These are phyloP conservation scores for Liasis olivaceus DNA, from an alignment of 2,797 vertebrate genomes.

Conservation along the genomic window DNA sequence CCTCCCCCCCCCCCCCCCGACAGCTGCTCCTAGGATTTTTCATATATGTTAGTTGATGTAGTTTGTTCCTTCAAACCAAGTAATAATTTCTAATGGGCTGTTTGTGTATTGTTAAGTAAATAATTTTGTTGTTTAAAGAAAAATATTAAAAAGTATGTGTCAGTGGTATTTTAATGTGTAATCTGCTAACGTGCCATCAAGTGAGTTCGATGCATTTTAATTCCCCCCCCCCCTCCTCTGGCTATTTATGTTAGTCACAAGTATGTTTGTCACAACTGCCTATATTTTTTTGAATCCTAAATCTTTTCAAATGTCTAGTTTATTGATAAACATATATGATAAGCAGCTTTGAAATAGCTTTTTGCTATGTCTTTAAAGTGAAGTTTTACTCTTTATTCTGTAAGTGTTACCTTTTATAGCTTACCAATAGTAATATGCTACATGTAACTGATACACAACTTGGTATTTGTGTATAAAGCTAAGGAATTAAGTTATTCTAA, in stretches of 20 bases:
- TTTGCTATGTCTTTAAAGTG: not conserved
- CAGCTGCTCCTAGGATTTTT: conserved; percentile 47
- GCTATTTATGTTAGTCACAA: conserved; percentile 32
- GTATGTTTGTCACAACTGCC: conserved; percentile 41
- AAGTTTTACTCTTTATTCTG: not conserved
- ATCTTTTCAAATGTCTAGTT: not conserved
- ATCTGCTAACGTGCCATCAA: conserved; percentile 27
- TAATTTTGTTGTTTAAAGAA: conserved; percentile 24
- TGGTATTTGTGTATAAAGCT: not conserved
- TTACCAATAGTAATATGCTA: not conserved
- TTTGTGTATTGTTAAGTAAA: conserved; percentile 36
- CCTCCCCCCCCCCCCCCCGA: not conserved
- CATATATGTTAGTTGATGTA: conserved; percentile 33
- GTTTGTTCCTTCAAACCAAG: conserved; percentile 22
- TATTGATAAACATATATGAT: not conserved
- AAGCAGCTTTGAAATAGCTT: not conserved
- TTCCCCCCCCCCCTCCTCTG: not conserved
- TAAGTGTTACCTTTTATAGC: not conserved
- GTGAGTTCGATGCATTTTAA: conserved; percentile 44
- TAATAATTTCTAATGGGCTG: not conserved
- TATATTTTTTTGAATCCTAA: conserved; percentile 9
- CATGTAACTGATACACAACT: not conserved
- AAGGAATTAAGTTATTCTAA: not conserved
- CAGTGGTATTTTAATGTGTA: conserved; percentile 20
- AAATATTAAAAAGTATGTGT: conserved; percentile 26